Evolutionary conservation across 1,140 invertebrate species (phyloP), one percentile per base, ranked within the genome.

Genomic region (Anastrepha obliqua): DNA sequence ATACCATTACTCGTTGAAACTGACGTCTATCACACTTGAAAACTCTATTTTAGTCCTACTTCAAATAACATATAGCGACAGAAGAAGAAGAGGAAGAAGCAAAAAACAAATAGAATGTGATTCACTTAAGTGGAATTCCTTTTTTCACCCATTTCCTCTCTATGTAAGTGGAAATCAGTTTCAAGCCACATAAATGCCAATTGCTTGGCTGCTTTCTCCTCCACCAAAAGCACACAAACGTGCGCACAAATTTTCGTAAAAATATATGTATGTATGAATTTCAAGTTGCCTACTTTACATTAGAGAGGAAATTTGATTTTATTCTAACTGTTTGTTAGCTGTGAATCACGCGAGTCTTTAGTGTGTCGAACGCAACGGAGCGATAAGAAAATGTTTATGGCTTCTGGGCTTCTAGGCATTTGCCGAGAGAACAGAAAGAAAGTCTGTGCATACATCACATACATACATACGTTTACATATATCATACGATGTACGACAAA

Each of bases 101-200:
- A 17, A 17, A 17, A 17, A 2, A 17, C 15, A 44, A 47, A 51
- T 81, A 81, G 42, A 81, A 81, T 81, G 74, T 20, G 47, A 51
- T 20, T 42, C 74, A 55, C 74, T 81, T 55, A 51, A 81, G 74
- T 81, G 74, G 74, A 81, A 81, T 55, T 81, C 74, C 74, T 81
- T 55, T 81, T 20, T 81, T 81, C 11, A 47, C 74, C 74, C 74
- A 55, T 55, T 55, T 81, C 55, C n/a, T 81, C 55, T 8, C 74
- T 42, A 55, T 20, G 9, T 29, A 29, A 81, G 74, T 81, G 47
- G 47, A 81, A 81, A 81, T 81, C 74, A 81, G 51, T 81, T 58
- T 55, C 51, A 81, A 81, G 74, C 74, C 74, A 55, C 47, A 81
- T 29, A 81, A 81, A 81, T 81, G 74, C 2, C 74, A 55, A 3